Percentiles rank a stretch among this genome's conserved stretches.
These are phyloP conservation scores for Urocolius indicus DNA, from an alignment of 2,113 vertebrate species.

Conservation along the genomic window DNA sequence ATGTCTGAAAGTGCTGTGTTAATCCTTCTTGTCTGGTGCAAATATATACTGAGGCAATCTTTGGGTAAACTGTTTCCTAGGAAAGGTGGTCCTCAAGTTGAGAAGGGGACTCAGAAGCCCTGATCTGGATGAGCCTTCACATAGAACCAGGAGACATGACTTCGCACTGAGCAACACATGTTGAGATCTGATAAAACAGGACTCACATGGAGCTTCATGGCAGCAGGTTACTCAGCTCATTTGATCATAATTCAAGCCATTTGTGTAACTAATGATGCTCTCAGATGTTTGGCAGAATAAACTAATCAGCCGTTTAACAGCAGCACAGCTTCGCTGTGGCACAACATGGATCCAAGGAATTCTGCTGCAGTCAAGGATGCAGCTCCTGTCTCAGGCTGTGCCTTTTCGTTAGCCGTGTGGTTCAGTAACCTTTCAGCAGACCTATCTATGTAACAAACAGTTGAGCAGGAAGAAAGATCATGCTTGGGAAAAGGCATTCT, in stretches of 20 bases:
- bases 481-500: background rate
- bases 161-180: conserved; percentile 28
- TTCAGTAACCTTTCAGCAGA: background rate
- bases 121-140: background rate
- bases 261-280: conserved; percentile 72
- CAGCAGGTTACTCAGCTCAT: conserved; percentile 61
- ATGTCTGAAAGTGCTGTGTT: background rate
- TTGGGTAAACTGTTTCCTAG: background rate
- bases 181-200: conserved; percentile 50
- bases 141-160: background rate
- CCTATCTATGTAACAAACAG: background rate
- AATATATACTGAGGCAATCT: background rate
- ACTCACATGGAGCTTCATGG: conserved; percentile 23
- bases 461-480: background rate
- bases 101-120: background rate
- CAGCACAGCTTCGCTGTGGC: conserved; percentile 30
- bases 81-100: background rate
- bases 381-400: background rate
- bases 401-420: background rate
- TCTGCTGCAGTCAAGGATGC: background rate
- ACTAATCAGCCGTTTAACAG: conserved; percentile 65
- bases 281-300: conserved; percentile 73
- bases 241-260: conserved; percentile 65
- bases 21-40: background rate
- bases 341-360: background rate